phyloP scores from a whole-genome alignment of 2,888 invertebrate genomes.

The Hypercompe scribonia region DNA sequence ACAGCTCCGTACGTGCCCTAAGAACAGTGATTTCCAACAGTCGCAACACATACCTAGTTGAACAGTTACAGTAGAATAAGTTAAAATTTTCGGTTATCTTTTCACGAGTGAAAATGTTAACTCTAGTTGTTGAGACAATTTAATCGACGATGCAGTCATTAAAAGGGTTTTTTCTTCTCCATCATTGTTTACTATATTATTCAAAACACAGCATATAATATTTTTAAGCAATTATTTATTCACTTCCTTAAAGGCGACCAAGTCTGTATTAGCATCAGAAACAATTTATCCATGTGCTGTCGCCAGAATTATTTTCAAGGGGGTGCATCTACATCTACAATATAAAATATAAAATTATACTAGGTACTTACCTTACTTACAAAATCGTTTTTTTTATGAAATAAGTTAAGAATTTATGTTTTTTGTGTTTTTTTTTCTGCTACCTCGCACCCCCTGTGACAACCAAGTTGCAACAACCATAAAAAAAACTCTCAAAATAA shows the following conservation, averaged over 20 bases:
- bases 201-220: no score
- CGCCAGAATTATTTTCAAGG: no score
- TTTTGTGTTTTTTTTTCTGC: no score
- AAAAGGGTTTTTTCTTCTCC: background rate
- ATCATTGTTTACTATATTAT: background rate
- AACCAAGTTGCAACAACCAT: background rate
- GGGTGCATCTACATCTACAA: no score
- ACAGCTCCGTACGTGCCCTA: slow-evolving; percentile 48
- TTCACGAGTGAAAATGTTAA: background rate
- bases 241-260: no score
- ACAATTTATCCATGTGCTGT: no score
- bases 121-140: background rate
- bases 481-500: background rate
- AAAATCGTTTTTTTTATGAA: no score
- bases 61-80: background rate
- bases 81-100: background rate
- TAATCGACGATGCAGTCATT: background rate
- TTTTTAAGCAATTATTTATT: no score
- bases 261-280: background rate
- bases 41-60: background rate
- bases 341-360: no score
- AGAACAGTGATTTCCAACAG: slow-evolving; percentile 36
- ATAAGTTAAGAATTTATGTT: no score
- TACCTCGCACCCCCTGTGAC: no score
- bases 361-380: no score